Conservation (phyloP, 37 sponge, comb jelly and placozoan species). For the Diacarnus erythraeanus region DNA sequence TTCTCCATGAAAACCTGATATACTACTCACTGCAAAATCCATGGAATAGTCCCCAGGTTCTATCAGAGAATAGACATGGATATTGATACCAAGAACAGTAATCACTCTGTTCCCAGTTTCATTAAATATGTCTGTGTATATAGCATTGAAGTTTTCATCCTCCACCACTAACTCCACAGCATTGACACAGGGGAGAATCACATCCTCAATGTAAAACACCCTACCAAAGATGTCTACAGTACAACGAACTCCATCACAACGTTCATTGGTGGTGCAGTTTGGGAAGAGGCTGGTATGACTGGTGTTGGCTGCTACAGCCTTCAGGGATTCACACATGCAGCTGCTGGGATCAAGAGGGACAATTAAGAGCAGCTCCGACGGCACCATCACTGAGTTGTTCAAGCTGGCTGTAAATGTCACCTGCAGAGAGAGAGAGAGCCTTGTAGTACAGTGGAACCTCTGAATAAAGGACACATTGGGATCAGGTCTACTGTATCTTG, state of each 20-base stretch:
- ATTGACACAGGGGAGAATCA: constrained; percentile 21
- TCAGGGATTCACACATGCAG: constrained; percentile 38
- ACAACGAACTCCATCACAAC: constrained; percentile 29
- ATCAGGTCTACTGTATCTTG: no score
- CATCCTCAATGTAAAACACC: constrained; percentile 12
- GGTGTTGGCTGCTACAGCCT: constrained; percentile 4
- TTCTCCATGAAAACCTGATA: no score
- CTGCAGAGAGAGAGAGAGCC: constrained; percentile 12
- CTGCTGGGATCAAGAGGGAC: constrained; percentile 14
- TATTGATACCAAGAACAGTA: background rate
- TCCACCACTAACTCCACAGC: constrained; percentile 17
- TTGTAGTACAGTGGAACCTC: no score
- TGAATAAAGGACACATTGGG: no score
- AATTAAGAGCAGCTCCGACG: background rate
- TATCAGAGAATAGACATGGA: background rate
- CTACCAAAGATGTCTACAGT: background rate
- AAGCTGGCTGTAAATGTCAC: no score
- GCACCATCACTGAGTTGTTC: no score
- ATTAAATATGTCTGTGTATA: background rate
- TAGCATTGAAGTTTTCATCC: background rate
- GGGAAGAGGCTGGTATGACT: background rate
- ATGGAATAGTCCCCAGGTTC: constrained; percentile 29
- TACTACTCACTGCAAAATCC: constrained; percentile 31
- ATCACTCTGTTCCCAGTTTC: background rate
- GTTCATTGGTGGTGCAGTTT: constrained; percentile 19